phyloP scores from a whole-genome alignment of 1,140 invertebrate species.

The Drosophila lacteicornis region DNA sequence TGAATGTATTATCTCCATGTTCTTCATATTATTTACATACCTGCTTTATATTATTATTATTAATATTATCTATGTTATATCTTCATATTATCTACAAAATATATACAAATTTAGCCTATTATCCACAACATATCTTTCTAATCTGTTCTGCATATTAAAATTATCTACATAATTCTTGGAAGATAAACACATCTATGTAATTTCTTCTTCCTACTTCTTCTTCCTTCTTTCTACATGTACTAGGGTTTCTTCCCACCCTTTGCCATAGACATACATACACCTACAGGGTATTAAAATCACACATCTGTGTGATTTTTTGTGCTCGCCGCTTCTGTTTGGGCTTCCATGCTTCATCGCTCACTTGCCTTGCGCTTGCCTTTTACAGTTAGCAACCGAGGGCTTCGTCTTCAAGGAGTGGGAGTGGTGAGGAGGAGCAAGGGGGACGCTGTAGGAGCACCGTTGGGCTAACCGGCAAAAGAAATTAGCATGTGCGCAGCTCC shows the following conservation, averaged over 20 bases:
- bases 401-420: conserved; percentile 4
- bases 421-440: conserved; percentile 2
- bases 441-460: conserved; percentile 12
- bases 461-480: conserved; percentile 56
- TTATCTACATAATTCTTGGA: too few species aligned
- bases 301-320: conserved; percentile 36
- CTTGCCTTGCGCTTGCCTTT: conserved; percentile 64
- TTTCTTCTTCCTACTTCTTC: background rate
- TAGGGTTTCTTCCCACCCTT: background rate
- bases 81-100: too few species aligned
- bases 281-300: conserved; percentile 50
- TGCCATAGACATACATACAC: too few species aligned
- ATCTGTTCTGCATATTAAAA: too few species aligned
- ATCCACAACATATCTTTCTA: too few species aligned
- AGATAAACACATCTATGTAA: too few species aligned
- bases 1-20: too few species aligned
- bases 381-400: conserved; percentile 73
- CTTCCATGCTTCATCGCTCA: conserved; percentile 77
- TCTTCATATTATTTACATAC: too few species aligned
- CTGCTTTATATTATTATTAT: too few species aligned
- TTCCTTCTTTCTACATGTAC: background rate
- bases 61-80: too few species aligned
- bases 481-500: conserved; percentile 74
- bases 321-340: conserved; percentile 31
- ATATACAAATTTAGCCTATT: too few species aligned